Base-by-base conservation (phyloP, 2,797 vertebrate genomes). In the Capromys pilorides region DNA sequence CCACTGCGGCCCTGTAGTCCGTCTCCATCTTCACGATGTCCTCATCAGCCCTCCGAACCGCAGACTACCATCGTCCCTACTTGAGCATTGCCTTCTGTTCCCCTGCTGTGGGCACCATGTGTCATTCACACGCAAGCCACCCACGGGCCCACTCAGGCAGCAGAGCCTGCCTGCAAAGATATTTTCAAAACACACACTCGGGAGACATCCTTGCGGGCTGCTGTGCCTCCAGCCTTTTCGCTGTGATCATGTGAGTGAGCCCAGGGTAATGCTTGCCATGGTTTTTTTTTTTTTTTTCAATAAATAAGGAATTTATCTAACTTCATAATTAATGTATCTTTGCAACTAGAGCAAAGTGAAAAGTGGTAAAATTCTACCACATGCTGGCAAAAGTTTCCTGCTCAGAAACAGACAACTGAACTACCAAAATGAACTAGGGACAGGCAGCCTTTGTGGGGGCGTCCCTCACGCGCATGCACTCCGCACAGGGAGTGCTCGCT, bases 1-100 rank as follows among this genome's bases (percentile, higher is more conserved):
- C 99, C 93, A 99, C 99, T 79, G 99, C 99, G 11, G 98, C 98
- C 95, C 99, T 99, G 98, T 99, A 99, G 98, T 99, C 99, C 92
- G 99, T 95, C 97, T 99, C 99, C 99, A 99, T 99, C 98, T 99
- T 99, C 51, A 99, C 99, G 71, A 99, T 99, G 95, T 97, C 99
- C 90, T 99, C 99, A 96, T 99, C 99, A n/a, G 99, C 99, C 99
- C 96, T 99, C 99, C n/a, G 99, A 97, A 69, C 98, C 98, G n/a
- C 98, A 98, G 12, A 99, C 99, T 36, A 99, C 97, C 99, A 99
- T 99, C 94, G 91, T 85, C 67, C 86, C 93, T 45, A 93, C 84
- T 39, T 82, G 19, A 95, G 80, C 26, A 89, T 81, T 91, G 93
- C 90, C 66, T 1, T 73, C 41, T 18, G 57, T 91, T 61, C 62